A percentile compares a stretch with the other conserved stretches of the same genome.
These are phyloP conservation scores for Haliclona indistincta DNA, from an alignment of 37 sponge, comb jelly and placozoan genomes.

Conservation along the genomic window DNA sequence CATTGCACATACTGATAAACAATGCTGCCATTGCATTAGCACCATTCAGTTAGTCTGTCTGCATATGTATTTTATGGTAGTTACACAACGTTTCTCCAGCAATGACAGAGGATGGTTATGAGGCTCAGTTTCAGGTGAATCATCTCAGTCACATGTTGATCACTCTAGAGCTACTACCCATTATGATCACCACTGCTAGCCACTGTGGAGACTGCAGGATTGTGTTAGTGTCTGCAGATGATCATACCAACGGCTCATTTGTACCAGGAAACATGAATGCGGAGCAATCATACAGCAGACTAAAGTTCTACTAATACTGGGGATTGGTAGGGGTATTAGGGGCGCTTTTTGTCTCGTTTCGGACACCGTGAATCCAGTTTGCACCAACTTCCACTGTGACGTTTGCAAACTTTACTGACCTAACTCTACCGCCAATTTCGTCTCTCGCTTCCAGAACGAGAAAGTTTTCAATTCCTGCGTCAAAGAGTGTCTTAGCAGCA, in stretches of 20 bases:
- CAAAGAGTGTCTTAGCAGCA: conserved; percentile 25
- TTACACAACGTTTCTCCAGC: background rate
- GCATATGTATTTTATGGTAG: background rate
- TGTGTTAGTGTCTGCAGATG: conserved; percentile 56
- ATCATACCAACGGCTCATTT: conserved; percentile 16
- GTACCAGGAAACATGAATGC: conserved; percentile 41
- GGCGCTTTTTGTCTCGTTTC: background rate
- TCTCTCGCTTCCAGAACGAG: conserved; percentile 23
- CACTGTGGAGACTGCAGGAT: conserved; percentile 53
- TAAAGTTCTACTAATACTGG: conserved; percentile 27
- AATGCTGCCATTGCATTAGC: conserved; percentile 64
- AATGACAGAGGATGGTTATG: conserved; percentile 29
- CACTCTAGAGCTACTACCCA: conserved; percentile 46
- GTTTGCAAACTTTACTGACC: background rate
- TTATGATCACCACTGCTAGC: conserved; percentile 42
- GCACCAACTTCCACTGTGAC: conserved; percentile 41
- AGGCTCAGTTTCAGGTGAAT: conserved; percentile 48
- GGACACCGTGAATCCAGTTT: conserved; percentile 40
- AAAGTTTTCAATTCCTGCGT: conserved; percentile 8
- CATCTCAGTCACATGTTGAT: conserved; percentile 44
- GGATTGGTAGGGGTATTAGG: background rate
- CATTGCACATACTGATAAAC: conserved; percentile 63
- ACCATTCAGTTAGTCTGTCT: background rate
- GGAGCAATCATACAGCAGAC: conserved; percentile 22
- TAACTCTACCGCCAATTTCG: conserved; percentile 38